Evolutionary conservation across 1,140 invertebrate species (phyloP).

Genomic region (Neodiprion lecontei): DNA sequence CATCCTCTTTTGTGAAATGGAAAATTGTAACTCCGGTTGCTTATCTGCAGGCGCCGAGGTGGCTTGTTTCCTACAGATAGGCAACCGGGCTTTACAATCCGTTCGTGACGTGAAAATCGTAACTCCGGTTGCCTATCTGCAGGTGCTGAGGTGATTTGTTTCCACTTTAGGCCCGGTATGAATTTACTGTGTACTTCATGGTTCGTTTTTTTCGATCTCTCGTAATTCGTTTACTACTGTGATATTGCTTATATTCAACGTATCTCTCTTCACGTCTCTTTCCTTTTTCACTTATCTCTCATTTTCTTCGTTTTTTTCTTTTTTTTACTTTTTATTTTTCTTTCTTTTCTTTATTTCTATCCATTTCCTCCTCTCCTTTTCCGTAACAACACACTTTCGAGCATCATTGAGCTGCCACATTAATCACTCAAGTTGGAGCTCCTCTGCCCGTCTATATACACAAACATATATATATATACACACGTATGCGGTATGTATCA

Average conservation of each 20-base stretch:
- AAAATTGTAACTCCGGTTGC: too few species aligned
- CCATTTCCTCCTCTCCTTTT: neutral
- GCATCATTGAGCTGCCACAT: slow-evolving; percentile 35
- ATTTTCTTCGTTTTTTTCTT: neutral
- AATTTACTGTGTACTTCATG: neutral
- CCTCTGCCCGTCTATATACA: neutral
- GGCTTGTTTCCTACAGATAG: too few species aligned
- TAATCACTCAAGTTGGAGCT: slow-evolving; percentile 36
- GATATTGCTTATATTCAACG: slow-evolving; percentile 15
- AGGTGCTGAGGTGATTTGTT: too few species aligned
- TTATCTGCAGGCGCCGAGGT: too few species aligned
- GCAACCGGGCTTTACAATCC: too few species aligned
- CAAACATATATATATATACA: too few species aligned
- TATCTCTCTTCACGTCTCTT: neutral
- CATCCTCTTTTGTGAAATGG: too few species aligned
- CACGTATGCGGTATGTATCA: too few species aligned
- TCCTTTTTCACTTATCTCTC: neutral
- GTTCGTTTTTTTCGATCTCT: neutral
- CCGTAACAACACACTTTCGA: slow-evolving; percentile 19
- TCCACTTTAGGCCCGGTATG: too few species aligned
- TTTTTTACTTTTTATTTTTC: neutral
- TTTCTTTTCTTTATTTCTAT: slow-evolving; percentile 28
- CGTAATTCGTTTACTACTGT: neutral
- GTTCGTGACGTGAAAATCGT: too few species aligned
- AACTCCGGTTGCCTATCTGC: too few species aligned